Base-by-base conservation (phyloP, 2,113 vertebrate species). In the Epinephelus fuscoguttatus region DNA sequence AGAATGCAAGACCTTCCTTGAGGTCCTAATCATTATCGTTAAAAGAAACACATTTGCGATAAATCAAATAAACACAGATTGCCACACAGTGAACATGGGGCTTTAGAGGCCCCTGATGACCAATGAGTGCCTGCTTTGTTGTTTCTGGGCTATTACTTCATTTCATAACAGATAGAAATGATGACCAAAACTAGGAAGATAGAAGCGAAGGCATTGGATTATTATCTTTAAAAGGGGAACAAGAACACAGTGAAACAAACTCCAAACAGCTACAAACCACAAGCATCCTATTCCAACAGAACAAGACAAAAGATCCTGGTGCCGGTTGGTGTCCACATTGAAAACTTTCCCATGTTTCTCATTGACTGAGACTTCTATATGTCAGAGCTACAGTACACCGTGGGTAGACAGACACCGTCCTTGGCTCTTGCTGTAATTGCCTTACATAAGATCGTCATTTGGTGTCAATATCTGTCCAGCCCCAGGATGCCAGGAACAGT, bases 381-480 rank as follows among this genome's bases (percentile, higher is more conserved):
- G 5, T 25, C 19, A 23, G 47, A 27, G 47, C 62, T 52, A 8
- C 27, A 9, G 57, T 7, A 9, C 27, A 17, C 23, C 49, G 25
- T n/a, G 19, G 17, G 11, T 3, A 15, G 30, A 21, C 59, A 63
- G 13, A 64, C 59, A 2, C 23, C 15, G 37, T 33, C 18, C 40
- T 19, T 19, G 52, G 57, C 56, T 53, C 30, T 70, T 45, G 47
- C 19, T 70, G 30, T 56, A 63, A 56, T 50, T 62, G 17, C 21
- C 23, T 62, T 62, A 19, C 57, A 70, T 79, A 69, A 70, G 23
- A 37, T 14, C 42, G 2, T 59, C 18, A 30, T 12, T 25, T 78
- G 61, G 53, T 59, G 62, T 78, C 68, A 72, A 71, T 52, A 49
- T 49, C 14, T 70, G 60, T 78, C 53, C 52, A 37, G 47, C 57